Evolutionary conservation across 2,888 invertebrate species (phyloP).

Genomic region (Meliscaeva auricollis): DNA sequence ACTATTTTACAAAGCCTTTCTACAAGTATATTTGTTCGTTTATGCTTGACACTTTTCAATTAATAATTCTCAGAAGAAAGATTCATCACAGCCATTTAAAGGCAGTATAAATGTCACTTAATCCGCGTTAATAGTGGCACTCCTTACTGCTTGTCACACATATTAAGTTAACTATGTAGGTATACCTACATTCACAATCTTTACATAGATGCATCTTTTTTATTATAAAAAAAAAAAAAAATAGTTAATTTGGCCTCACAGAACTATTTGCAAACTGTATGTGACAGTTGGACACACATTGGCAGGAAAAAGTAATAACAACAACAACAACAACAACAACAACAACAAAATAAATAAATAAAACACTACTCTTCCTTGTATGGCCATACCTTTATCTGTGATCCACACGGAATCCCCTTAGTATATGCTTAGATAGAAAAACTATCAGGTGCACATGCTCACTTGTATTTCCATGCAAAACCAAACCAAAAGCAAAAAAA

Average conservation of each 20-base stretch:
- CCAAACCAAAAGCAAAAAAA: background rate
- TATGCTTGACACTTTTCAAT: background rate
- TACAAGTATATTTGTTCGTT: too few relatives aligned
- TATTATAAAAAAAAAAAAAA: background rate
- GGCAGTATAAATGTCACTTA: conserved; percentile 52
- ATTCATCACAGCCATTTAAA: conserved; percentile 28
- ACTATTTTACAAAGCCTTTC: too few relatives aligned
- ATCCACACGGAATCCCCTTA: conserved; percentile 61
- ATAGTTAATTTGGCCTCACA: conserved; percentile 36
- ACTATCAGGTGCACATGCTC: conserved; percentile 60
- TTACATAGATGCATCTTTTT: conserved; percentile 43
- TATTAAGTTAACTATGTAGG: background rate
- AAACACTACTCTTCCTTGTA: conserved; percentile 52
- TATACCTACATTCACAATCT: conserved; percentile 31
- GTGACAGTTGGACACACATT: conserved; percentile 14
- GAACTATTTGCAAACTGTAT: conserved; percentile 39
- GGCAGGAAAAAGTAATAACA: conserved; percentile 4
- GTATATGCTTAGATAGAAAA: conserved; percentile 23
- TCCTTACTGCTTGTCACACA: conserved; percentile 42
- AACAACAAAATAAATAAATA: conserved; percentile 15
- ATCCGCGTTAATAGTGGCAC: conserved; percentile 58
- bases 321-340: conserved; percentile 5
- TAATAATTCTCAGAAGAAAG: background rate
- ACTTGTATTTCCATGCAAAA: conserved; percentile 22
- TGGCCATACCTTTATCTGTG: conserved; percentile 65